Evolutionary conservation across 2,888 invertebrate species (phyloP).

Genomic region (Eurois occulta): DNA sequence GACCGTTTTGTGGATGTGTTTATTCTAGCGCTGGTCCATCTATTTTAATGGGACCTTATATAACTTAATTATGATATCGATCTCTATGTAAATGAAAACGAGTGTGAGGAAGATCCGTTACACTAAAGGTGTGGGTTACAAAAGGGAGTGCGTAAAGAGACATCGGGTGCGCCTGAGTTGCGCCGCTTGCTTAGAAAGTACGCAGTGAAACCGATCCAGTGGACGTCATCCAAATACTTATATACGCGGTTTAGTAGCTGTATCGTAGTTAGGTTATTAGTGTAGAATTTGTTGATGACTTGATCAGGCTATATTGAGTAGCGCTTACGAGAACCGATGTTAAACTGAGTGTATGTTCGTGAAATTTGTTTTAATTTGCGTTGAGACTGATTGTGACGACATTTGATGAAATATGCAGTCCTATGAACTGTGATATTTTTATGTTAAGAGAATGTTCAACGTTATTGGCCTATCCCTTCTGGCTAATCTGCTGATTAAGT

Average conservation of each 20-base stretch:
- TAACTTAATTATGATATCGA: neutral
- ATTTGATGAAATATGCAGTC: neutral
- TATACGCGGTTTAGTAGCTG: conserved; percentile 46
- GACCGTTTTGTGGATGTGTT: too few relatives aligned
- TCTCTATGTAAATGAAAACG: conserved; percentile 42
- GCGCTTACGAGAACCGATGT: neutral
- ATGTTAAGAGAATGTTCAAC: too few relatives aligned
- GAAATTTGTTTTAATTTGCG: neutral
- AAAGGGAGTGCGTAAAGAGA: conserved; percentile 73
- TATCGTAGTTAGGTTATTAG: conserved; percentile 22
- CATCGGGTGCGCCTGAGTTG: conserved; percentile 71
- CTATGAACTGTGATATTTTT: neutral
- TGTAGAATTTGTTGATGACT: conserved; percentile 22
- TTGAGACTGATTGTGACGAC: too few relatives aligned
- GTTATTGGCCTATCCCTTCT: too few relatives aligned
- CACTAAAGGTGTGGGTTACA: conserved; percentile 71
- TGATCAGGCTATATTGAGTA: conserved; percentile 16
- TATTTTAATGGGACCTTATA: too few relatives aligned
- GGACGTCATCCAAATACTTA: conserved; percentile 60
- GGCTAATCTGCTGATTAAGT: too few relatives aligned
- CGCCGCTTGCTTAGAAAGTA: conserved; percentile 82
- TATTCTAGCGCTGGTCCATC: too few relatives aligned
- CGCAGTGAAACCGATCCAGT: conserved; percentile 77
- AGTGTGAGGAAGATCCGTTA: conserved; percentile 24
- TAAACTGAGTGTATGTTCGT: neutral